Evolutionary conservation across 2,888 invertebrate species (phyloP).

Genomic region (Diabrotica balteata): DNA sequence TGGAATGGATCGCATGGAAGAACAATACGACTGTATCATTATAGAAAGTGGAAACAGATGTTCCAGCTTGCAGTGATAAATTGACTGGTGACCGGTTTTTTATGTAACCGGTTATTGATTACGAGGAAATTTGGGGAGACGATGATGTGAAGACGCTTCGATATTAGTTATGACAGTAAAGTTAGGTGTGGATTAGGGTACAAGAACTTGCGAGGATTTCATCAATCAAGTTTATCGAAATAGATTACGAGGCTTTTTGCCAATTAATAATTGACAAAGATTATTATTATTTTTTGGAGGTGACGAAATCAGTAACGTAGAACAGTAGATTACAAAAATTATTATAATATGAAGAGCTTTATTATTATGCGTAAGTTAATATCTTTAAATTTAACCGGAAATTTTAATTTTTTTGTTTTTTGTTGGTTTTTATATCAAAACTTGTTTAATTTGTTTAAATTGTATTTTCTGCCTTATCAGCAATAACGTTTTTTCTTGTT

Average conservation of each 20-base stretch:
- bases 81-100: constrained; percentile 27
- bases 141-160: constrained; percentile 22
- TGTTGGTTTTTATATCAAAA: too few species aligned
- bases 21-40: constrained; percentile 29
- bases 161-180: constrained; percentile 17
- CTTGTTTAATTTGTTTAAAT: too few species aligned
- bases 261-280: too few species aligned
- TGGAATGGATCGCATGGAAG: constrained; percentile 25
- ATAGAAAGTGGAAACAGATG: constrained; percentile 28
- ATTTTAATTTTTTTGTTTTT: too few species aligned
- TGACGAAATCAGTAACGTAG: too few species aligned
- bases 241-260: constrained; percentile 1
- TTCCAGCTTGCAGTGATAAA: constrained; percentile 32
- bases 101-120: constrained; percentile 25
- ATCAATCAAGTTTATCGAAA: constrained; percentile 10
- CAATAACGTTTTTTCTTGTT: too few species aligned
- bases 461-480: too few species aligned
- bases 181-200: constrained; percentile 8
- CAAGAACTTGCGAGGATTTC: not conserved
- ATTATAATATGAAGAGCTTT: too few species aligned
- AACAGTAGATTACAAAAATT: too few species aligned
- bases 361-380: too few species aligned
- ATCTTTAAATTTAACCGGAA: too few species aligned
- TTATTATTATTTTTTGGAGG: too few species aligned
- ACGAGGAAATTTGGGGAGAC: constrained; percentile 17